Evolutionary conservation across 2,888 invertebrate genomes (phyloP).

Genomic region (Colletes collaris): DNA sequence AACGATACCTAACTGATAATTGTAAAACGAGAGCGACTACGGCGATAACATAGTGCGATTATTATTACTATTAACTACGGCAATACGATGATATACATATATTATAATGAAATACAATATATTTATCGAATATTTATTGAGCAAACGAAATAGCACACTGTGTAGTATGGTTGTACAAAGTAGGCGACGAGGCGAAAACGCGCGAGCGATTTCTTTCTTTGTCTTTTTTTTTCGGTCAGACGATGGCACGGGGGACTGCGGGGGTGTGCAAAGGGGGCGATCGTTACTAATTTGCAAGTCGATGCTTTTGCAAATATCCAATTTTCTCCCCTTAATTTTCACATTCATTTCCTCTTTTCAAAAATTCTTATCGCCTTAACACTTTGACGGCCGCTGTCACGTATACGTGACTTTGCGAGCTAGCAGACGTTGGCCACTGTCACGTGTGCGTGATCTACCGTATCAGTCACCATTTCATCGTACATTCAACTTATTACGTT

Average conservation of each 20-base stretch:
- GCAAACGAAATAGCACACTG: constrained; percentile 69
- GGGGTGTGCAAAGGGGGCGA: not conserved
- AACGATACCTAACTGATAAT: constrained; percentile 56
- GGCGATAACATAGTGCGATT: constrained; percentile 69
- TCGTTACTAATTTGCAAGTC: not conserved
- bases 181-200: constrained; percentile 67
- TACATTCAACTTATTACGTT: too few species aligned
- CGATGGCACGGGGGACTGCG: not conserved
- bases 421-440: too few species aligned
- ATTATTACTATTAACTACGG: constrained; percentile 66
- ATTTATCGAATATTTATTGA: constrained; percentile 80
- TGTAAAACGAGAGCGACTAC: constrained; percentile 61
- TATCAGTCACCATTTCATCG: too few species aligned
- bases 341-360: too few species aligned
- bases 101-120: constrained; percentile 79
- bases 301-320: not conserved
- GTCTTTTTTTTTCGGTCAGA: constrained; percentile 1
- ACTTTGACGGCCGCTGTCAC: too few species aligned
- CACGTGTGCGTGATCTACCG: too few species aligned
- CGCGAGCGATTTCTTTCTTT: constrained; percentile 19
- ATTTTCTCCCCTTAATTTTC: not conserved
- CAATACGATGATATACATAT: constrained; percentile 74
- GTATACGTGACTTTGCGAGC: too few species aligned
- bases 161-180: constrained; percentile 81
- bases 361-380: too few species aligned